A percentile compares a stretch with the other conserved stretches of the same genome.
These are phyloP conservation scores for Passer montanus DNA, from an alignment of 2,113 vertebrate species.

Conservation along the genomic window DNA sequence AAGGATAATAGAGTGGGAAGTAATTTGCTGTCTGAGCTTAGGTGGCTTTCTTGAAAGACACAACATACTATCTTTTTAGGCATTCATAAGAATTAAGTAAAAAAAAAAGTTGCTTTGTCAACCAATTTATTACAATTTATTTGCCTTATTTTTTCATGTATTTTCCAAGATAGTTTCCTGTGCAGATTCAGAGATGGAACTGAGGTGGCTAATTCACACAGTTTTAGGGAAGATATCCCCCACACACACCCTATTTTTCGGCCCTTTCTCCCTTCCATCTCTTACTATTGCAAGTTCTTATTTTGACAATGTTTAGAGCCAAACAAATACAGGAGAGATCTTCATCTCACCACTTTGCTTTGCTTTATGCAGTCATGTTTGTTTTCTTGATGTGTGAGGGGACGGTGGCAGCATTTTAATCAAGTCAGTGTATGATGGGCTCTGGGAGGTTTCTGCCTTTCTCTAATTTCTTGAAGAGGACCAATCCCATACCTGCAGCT, in stretches of 20 bases:
- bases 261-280: background rate
- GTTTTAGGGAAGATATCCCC: background rate
- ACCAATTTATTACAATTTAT: background rate
- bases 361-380: background rate
- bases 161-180: background rate
- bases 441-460: background rate
- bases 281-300: background rate
- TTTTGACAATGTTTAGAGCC: background rate
- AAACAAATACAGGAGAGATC: background rate
- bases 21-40: constrained; percentile 69
- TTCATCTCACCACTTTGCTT: background rate
- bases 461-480: background rate
- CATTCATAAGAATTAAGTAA: background rate
- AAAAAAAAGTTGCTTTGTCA: background rate
- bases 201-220: background rate
- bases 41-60: constrained; percentile 10
- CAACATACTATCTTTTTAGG: background rate
- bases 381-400: background rate
- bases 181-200: background rate
- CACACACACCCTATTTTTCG: background rate
- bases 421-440: background rate
- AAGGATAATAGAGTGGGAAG: constrained; percentile 50
- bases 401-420: background rate
- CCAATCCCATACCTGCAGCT: background rate
- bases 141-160: background rate